Evolutionary conservation across 2,797 vertebrate species (phyloP).

Genomic region (Sparidentex hasta): DNA sequence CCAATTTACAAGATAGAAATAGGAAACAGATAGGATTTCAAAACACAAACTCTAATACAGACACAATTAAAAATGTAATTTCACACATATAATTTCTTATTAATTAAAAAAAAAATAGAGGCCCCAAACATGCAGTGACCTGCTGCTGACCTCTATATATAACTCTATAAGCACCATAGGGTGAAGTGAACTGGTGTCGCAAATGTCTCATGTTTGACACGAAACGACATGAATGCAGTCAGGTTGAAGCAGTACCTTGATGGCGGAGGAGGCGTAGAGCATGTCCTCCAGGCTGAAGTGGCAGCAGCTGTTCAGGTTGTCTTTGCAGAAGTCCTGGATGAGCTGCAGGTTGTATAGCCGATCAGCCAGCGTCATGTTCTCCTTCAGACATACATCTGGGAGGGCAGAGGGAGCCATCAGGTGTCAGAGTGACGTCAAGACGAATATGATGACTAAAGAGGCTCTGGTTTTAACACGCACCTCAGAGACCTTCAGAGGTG

Average conservation of each 20-base stretch:
- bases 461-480: neutral
- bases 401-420: constrained; percentile 58
- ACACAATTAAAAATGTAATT: too few relatives aligned
- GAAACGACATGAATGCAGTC: neutral
- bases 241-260: constrained; percentile 89
- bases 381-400: constrained; percentile 96
- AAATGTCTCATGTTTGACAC: neutral
- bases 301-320: constrained; percentile 95
- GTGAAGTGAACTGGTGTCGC: too few relatives aligned
- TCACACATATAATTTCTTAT: too few relatives aligned
- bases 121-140: too few relatives aligned
- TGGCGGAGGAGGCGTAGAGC: constrained; percentile 93
- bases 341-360: constrained; percentile 96
- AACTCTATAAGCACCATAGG: neutral
- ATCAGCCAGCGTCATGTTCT: constrained; percentile 95
- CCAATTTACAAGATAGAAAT: neutral
- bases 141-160: neutral
- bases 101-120: too few relatives aligned
- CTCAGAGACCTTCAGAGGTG: neutral
- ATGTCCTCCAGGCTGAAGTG: constrained; percentile 98
- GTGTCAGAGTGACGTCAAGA: constrained; percentile 1
- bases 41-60: neutral
- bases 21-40: neutral
- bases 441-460: neutral
- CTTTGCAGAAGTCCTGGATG: constrained; percentile 96